phyloP scores from a whole-genome alignment of 2,888 invertebrate genomes.

The Allolobophora icterica region DNA sequence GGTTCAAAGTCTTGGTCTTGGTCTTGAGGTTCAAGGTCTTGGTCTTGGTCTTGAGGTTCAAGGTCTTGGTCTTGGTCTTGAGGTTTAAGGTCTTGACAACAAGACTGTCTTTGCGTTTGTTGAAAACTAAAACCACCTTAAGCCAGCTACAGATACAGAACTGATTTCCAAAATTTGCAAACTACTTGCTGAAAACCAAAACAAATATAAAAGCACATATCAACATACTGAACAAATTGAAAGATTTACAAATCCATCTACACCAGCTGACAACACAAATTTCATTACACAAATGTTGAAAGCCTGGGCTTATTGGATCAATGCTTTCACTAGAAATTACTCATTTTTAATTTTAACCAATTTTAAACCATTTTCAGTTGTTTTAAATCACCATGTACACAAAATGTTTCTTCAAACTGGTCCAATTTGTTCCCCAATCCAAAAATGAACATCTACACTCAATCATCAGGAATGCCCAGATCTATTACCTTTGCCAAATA shows the following conservation, averaged over 20 bases:
- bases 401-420: no score
- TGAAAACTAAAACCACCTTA: neutral
- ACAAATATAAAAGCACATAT: neutral
- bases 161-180: no score
- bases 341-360: neutral
- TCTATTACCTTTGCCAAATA: neutral
- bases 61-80: no score
- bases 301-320: neutral
- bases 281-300: neutral
- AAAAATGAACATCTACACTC: no score
- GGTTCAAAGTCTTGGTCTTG: no score
- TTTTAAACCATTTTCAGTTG: neutral
- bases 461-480: neutral
- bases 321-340: neutral
- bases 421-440: no score
- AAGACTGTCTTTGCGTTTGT: no score
- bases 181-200: neutral
- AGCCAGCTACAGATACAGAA: no score
- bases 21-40: no score
- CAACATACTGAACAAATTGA: neutral
- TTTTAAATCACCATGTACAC: no score
- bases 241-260: slow-evolving; percentile 15
- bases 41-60: no score
- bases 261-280: neutral
- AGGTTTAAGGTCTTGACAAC: no score